Evolutionary conservation across 2,113 vertebrate genomes (phyloP).

Genomic region (Dromiciops gliroides): DNA sequence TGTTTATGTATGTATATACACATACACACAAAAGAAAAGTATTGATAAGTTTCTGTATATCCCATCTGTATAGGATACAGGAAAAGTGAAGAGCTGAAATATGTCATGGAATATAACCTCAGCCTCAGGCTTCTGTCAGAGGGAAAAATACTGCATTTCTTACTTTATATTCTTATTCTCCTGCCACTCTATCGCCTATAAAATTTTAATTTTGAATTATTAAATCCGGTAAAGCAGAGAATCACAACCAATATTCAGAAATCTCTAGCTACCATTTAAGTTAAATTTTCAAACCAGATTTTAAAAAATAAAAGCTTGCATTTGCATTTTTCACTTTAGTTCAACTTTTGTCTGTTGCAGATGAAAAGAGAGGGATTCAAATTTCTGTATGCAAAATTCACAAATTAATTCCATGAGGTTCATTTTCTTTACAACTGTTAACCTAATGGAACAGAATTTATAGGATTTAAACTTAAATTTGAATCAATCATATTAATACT

Average conservation of each 20-base stretch:
- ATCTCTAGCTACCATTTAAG: background rate
- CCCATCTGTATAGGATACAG: background rate
- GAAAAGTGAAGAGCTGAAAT: background rate
- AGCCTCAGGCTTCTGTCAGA: slow-evolving; percentile 1
- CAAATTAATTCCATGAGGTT: background rate
- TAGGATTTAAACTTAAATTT: background rate
- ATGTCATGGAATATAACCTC: background rate
- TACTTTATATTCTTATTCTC: background rate
- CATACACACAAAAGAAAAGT: background rate
- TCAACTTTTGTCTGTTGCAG: background rate
- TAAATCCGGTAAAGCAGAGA: background rate
- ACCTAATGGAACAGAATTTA: background rate
- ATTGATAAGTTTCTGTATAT: background rate
- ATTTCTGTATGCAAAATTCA: background rate
- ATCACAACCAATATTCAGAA: slow-evolving; percentile 1
- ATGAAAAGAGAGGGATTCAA: background rate
- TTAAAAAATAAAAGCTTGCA: background rate
- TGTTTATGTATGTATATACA: background rate
- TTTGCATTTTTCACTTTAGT: slow-evolving; percentile 13
- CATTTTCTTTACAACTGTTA: background rate
- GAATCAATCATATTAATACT: background rate
- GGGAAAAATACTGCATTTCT: background rate
- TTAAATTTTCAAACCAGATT: slow-evolving; percentile 1
- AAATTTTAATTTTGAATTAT: slow-evolving; percentile 7
- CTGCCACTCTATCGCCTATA: background rate